A percentile compares a stretch with the other conserved stretches of the same genome.
These are phyloP conservation scores for Calephelis nemesis DNA, from an alignment of 1,140 invertebrate genomes.

Conservation along the genomic window DNA sequence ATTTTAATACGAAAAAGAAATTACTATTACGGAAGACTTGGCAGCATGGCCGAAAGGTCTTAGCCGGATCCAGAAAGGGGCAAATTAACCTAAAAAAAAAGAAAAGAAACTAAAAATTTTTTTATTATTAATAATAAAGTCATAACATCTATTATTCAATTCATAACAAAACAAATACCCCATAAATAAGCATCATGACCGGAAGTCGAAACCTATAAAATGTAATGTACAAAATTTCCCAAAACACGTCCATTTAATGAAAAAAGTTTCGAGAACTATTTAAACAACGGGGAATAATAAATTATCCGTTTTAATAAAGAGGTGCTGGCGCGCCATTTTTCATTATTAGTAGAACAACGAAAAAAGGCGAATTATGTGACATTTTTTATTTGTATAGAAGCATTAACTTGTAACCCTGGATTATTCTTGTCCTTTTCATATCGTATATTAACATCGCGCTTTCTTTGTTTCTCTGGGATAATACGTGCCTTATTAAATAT, in stretches of 20 bases:
- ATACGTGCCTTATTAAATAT: slow-evolving; percentile 12
- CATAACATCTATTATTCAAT: no score
- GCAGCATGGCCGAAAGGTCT: no score
- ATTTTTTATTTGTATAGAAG: slow-evolving; percentile 11
- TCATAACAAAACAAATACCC: no score
- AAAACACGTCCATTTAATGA: background rate
- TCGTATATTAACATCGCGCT: slow-evolving; percentile 8
- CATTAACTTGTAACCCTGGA: slow-evolving; percentile 10
- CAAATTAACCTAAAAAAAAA: no score
- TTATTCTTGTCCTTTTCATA: slow-evolving; percentile 7
- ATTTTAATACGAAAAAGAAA: no score
- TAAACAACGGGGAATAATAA: slow-evolving; percentile 11
- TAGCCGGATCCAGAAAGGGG: no score
- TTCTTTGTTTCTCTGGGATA: slow-evolving; percentile 4
- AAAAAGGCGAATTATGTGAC: slow-evolving; percentile 8
- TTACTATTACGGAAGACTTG: no score
- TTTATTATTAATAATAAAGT: no score
- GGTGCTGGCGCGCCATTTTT: slow-evolving; percentile 23
- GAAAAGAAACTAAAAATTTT: no score
- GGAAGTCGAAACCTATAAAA: no score
- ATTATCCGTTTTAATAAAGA: slow-evolving; percentile 22
- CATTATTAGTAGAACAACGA: slow-evolving; percentile 30
- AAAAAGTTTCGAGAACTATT: slow-evolving; percentile 5
- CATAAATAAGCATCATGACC: no score
- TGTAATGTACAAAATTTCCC: no score